A percentile compares a stretch with the other conserved stretches of the same genome.
Conservation (phyloP, 1,140 invertebrate species). For the Drosophila busckii region DNA sequence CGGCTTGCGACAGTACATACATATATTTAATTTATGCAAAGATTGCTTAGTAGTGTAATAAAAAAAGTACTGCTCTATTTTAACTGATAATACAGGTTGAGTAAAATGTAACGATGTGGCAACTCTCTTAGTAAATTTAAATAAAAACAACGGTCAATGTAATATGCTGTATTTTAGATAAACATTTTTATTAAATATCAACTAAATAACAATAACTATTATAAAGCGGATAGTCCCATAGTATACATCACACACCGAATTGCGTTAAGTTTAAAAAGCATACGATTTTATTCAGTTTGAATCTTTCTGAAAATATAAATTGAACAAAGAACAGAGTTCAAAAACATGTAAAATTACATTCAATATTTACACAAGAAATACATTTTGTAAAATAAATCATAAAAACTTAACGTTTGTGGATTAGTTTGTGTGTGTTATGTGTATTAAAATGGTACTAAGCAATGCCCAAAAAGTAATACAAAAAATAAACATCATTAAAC, state of each 20-base stretch:
- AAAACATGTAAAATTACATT: not conserved
- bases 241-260: conserved; percentile 66
- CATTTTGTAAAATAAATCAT: not conserved
- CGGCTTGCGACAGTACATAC: no score
- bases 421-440: not conserved
- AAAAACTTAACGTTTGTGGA: not conserved
- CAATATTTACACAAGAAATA: conserved; percentile 15
- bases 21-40: no score
- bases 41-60: no score
- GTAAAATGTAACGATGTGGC: not conserved
- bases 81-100: no score
- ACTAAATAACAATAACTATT: conserved; percentile 71
- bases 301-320: conserved; percentile 64
- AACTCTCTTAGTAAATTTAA: not conserved
- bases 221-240: conserved; percentile 53
- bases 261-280: conserved; percentile 56
- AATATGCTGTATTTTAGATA: conserved; percentile 30
- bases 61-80: no score
- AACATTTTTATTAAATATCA: conserved; percentile 59
- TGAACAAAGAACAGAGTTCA: conserved; percentile 1
- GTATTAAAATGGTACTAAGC: conserved; percentile 19
- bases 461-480: conserved; percentile 16
- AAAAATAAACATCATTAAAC: conserved; percentile 19
- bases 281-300: conserved; percentile 53
- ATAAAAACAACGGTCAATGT: not conserved